Base-by-base conservation (phyloP, 2,797 vertebrate genomes). In the Sandelia bainsii region DNA sequence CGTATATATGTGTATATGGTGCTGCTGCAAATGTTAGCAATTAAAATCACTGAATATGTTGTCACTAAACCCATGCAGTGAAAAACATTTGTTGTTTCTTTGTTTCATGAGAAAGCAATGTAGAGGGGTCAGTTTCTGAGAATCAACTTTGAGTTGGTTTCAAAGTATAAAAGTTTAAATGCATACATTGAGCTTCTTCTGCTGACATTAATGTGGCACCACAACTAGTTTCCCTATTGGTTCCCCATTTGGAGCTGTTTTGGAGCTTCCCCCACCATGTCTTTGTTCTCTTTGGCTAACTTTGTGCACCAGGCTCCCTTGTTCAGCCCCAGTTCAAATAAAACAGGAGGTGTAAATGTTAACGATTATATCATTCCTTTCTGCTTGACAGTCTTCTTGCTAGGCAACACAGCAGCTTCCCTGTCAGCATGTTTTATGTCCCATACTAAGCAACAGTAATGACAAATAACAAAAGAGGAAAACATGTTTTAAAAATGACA, bases 321-420 rank as follows among this genome's bases (percentile, higher is more conserved):
- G 61, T 48, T 75, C 63, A 72, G 62, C 44, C 56, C 73, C 72
- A 72, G 64, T 62, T 75, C 79, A 86, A 88, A 84, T 69, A 82
- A 62, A 80, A 73, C 72, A 73, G 49, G 42, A 77, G 69, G 57
- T 76, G 75, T 79, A 73, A 88, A 90, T 69, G 82, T 83, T 89
- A 85, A 87, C 19, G 17, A 64, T 78, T 48, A 64, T 72, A 67
- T 86, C 82, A 83, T 84, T 89, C 78, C 82, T 86, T 53, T 85
- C 49, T 71, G 63, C 45, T n/a, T 20, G 7, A 19, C n/a, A 1
- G n/a, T 46, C 19, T n/a, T 62, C 74, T 42, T 83, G 79, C 83
- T 80, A 51, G 84, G 87, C 85, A 89, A 87, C 84, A 22, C 61
- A 69, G 39, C 67, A 60, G 78, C 71, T 68, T 80, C 74, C 67